A percentile compares a stretch with the other conserved stretches of the same genome.
Conservation (phyloP, 1,140 invertebrate genomes). For the Coptotermes formosanus region DNA sequence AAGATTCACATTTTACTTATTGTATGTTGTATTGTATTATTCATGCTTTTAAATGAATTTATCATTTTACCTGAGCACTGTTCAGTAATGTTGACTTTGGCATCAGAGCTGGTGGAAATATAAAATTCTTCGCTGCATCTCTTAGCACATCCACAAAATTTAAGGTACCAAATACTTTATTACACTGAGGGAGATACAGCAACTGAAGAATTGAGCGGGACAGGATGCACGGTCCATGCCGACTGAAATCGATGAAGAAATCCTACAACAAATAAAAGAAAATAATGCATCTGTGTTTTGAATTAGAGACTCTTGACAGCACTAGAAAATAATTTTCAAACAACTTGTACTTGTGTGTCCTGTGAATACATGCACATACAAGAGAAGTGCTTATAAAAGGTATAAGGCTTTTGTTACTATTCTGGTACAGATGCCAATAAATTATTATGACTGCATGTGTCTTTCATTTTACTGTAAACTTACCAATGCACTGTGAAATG, state of each 20-base stretch:
- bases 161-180: slow-evolving; percentile 49
- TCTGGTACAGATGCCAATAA: no score
- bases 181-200: slow-evolving; percentile 63
- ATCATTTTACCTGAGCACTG: slow-evolving; percentile 57
- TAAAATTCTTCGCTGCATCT: slow-evolving; percentile 83
- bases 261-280: slow-evolving; percentile 61
- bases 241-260: slow-evolving; percentile 91
- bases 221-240: slow-evolving; percentile 86
- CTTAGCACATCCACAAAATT: slow-evolving; percentile 76
- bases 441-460: no score
- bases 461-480: slow-evolving; percentile 38
- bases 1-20: no score
- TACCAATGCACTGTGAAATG: slow-evolving; percentile 82
- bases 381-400: no score
- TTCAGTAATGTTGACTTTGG: slow-evolving; percentile 62
- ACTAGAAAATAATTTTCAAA: no score
- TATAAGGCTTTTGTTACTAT: no score
- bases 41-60: not conserved
- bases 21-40: no score
- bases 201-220: slow-evolving; percentile 89
- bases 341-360: no score
- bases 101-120: slow-evolving; percentile 80
- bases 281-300: not conserved
- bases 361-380: no score
- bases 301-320: no score